A percentile compares a stretch with the other conserved stretches of the same genome.
phyloP scores from a whole-genome alignment of 2,888 invertebrate species.

The Eubasilissa splendida region DNA sequence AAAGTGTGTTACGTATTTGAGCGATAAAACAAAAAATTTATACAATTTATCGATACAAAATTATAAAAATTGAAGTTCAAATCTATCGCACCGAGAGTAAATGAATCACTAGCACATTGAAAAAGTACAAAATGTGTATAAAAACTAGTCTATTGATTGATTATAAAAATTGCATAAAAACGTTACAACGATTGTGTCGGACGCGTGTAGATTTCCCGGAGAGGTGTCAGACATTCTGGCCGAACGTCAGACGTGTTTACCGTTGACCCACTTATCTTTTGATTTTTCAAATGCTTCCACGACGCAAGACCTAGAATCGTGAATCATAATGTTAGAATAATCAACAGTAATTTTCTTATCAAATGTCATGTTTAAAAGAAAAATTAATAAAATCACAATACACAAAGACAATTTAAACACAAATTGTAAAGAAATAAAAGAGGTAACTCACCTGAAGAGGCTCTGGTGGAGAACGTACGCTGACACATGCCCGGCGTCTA shows the following conservation, averaged over 20 bases:
- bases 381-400: too few species aligned
- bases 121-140: slow-evolving; percentile 27
- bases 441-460: slow-evolving; percentile 81
- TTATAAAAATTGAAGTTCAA: too few species aligned
- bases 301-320: slow-evolving; percentile 78
- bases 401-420: too few species aligned
- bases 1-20: too few species aligned
- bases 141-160: slow-evolving; percentile 22
- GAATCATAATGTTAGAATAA: slow-evolving; percentile 25
- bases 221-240: neutral
- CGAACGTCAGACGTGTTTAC: slow-evolving; percentile 38
- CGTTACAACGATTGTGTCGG: neutral
- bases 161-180: neutral
- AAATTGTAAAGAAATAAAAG: too few species aligned
- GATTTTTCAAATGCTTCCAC: slow-evolving; percentile 83
- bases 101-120: neutral
- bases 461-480: slow-evolving; percentile 91
- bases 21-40: neutral
- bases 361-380: too few species aligned
- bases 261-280: slow-evolving; percentile 68
- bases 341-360: too few species aligned
- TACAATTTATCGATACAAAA: neutral
- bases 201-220: neutral
- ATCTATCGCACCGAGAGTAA: neutral
- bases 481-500: slow-evolving; percentile 92